These are phyloP conservation scores for Acleris holmiana DNA, from an alignment of 2,888 invertebrate species.

Conservation along the genomic window DNA sequence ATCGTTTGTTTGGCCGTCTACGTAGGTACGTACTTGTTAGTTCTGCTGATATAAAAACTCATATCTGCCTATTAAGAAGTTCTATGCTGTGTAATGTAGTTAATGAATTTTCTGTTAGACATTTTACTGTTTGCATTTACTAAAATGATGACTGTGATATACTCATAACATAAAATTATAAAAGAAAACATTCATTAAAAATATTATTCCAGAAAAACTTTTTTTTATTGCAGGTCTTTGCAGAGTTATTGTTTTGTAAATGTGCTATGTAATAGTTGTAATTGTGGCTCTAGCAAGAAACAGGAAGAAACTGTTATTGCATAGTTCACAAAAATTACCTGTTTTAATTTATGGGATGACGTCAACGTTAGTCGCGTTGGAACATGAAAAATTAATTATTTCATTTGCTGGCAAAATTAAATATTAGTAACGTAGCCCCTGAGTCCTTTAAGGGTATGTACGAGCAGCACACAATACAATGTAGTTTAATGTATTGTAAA, in stretches of 20 bases:
- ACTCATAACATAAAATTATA: slow-evolving; percentile 72
- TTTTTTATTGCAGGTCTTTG: neutral
- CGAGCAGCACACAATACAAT: too few species aligned
- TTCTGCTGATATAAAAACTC: neutral
- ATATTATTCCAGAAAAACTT: slow-evolving; percentile 48
- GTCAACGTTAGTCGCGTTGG: slow-evolving; percentile 20
- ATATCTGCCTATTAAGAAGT: slow-evolving; percentile 8
- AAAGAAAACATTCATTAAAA: slow-evolving; percentile 69
- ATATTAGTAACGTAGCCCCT: slow-evolving; percentile 22
- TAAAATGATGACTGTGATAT: slow-evolving; percentile 84
- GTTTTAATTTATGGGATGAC: slow-evolving; percentile 10
- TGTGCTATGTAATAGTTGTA: too few species aligned
- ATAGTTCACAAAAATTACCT: slow-evolving; percentile 18
- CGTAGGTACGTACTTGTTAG: too few species aligned
- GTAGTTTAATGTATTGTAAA: too few species aligned
- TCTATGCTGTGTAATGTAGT: slow-evolving; percentile 17
- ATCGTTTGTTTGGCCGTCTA: too few species aligned
- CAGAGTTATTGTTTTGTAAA: too few species aligned
- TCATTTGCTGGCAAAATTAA: slow-evolving; percentile 23
- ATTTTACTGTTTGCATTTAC: slow-evolving; percentile 73
- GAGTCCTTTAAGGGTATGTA: too few species aligned
- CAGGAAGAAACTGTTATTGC: neutral
- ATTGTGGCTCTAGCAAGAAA: neutral
- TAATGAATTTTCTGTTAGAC: slow-evolving; percentile 27
- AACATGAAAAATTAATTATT: slow-evolving; percentile 28